Evolutionary conservation across 2,888 invertebrate genomes (phyloP).

Genomic region (Callimorpha dominula): DNA sequence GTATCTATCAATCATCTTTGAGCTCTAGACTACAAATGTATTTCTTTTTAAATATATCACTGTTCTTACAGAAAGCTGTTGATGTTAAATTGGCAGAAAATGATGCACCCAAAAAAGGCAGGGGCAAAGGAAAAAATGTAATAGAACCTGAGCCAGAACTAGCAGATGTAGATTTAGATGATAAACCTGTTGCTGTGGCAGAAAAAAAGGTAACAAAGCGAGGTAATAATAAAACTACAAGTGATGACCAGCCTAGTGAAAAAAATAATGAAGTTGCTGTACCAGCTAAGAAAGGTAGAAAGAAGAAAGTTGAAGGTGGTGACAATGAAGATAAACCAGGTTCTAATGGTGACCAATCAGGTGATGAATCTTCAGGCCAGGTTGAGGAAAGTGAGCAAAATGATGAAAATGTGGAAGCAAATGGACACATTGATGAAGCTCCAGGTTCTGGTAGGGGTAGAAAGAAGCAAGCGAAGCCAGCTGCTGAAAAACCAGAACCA

Average conservation of each 20-base stretch:
- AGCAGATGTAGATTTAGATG: constrained; percentile 52
- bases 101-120: constrained; percentile 75
- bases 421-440: constrained; percentile 65
- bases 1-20: neutral
- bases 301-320: constrained; percentile 67
- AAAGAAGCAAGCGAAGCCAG: constrained; percentile 74
- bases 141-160: constrained; percentile 45
- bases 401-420: constrained; percentile 62
- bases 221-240: constrained; percentile 72
- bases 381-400: constrained; percentile 61
- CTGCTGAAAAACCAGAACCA: constrained; percentile 59
- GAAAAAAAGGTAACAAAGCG: constrained; percentile 67
- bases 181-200: constrained; percentile 42
- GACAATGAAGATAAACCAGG: constrained; percentile 57
- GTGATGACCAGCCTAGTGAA: constrained; percentile 60
- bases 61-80: constrained; percentile 71
- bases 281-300: constrained; percentile 72
- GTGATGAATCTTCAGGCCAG: constrained; percentile 57
- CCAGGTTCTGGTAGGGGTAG: constrained; percentile 64
- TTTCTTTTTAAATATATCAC: constrained; percentile 1
- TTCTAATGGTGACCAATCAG: constrained; percentile 64
- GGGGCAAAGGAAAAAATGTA: constrained; percentile 72
- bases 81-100: constrained; percentile 70
- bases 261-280: constrained; percentile 62
- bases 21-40: neutral